Percentiles rank a stretch among this genome's conserved stretches.
Evolutionary conservation across 1,140 invertebrate genomes (phyloP).

Genomic region (Drosophila kikkawai): DNA sequence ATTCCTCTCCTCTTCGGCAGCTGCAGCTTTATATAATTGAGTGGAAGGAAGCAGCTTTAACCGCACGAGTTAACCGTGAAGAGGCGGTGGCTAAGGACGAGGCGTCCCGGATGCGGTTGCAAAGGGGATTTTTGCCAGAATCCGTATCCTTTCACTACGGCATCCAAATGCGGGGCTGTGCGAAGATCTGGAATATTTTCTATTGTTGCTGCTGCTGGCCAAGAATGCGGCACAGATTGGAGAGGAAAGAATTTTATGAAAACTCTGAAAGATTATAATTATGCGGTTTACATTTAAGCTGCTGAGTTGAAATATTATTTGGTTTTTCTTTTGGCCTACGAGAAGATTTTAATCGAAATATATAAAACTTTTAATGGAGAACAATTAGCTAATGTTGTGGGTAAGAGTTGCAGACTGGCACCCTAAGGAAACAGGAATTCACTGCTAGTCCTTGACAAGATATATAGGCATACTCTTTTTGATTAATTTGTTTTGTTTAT

Average conservation of each 20-base stretch:
- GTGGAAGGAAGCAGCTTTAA: conserved; percentile 72
- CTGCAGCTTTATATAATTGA: conserved; percentile 71
- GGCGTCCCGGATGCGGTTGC: conserved; percentile 9
- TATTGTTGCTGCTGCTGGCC: conserved; percentile 20
- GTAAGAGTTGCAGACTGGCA: background rate
- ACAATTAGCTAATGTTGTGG: background rate
- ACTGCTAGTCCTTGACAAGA: background rate
- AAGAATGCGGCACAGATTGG: conserved; percentile 12
- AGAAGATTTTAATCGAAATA: background rate
- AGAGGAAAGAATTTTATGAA: conserved; percentile 11
- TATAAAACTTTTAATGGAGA: background rate
- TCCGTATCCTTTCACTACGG: conserved; percentile 8
- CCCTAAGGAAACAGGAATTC: too few relatives aligned
- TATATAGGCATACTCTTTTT: too few relatives aligned
- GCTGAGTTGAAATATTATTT: background rate
- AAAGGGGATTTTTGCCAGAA: conserved; percentile 5
- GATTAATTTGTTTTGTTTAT: background rate
- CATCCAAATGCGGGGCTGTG: conserved; percentile 1
- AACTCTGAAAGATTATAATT: conserved; percentile 23
- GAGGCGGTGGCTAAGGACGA: conserved; percentile 11
- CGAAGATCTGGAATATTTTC: conserved; percentile 20
- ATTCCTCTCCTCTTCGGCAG: conserved; percentile 31
- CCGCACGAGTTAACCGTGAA: conserved; percentile 67
- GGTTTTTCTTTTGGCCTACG: background rate
- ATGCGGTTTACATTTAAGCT: conserved; percentile 13